phyloP scores from a whole-genome alignment of 2,113 vertebrate species.

The Naja naja region DNA sequence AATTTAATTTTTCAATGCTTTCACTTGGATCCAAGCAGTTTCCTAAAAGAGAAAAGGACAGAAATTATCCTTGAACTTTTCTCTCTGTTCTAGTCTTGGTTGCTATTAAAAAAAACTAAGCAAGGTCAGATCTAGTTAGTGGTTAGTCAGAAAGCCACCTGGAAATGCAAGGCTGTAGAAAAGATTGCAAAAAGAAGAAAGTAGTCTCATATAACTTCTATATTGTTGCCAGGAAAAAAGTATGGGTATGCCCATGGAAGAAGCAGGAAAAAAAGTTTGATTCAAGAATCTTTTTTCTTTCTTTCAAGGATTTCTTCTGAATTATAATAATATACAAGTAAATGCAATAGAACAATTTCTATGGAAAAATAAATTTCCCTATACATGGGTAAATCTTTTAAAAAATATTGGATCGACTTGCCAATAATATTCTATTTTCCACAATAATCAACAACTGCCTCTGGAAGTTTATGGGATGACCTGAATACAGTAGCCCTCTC shows the following conservation, averaged over 20 bases:
- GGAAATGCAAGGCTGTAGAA: not conserved
- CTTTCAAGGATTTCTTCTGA: not conserved
- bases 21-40: slow-evolving; percentile 76
- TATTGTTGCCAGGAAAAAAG: not conserved
- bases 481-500: not conserved
- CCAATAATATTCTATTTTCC: not conserved
- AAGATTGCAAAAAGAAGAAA: not conserved
- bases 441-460: not conserved
- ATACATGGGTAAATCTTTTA: not conserved
- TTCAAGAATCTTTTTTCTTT: not conserved
- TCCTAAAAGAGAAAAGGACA: slow-evolving; percentile 66
- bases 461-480: not conserved
- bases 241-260: not conserved
- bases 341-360: not conserved
- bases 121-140: not conserved
- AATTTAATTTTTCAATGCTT: slow-evolving; percentile 80
- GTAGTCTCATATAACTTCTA: not conserved
- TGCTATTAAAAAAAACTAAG: not conserved
- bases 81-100: not conserved
- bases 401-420: not conserved
- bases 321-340: not conserved
- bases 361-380: not conserved
- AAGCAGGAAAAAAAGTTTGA: not conserved
- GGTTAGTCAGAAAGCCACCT: not conserved
- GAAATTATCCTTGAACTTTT: not conserved